Base-by-base conservation (phyloP, 2,797 vertebrate species). In the Limosa lapponica region DNA sequence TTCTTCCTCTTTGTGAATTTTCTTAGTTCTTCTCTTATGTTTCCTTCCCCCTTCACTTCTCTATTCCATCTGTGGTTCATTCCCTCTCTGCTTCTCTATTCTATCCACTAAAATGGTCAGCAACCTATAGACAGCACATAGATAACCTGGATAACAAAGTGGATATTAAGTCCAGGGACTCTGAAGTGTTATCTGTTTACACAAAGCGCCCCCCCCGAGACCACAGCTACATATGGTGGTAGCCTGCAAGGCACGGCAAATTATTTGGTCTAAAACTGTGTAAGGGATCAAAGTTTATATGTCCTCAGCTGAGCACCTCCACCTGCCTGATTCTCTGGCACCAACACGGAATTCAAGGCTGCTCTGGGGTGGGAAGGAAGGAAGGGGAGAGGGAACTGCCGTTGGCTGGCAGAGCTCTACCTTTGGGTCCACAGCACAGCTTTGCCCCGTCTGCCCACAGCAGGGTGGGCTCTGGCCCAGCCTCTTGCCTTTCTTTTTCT, bases 1-100 rank as follows among this genome's bases (percentile, higher is more conserved):
- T 94, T 58, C 77, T 95, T 94, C 95, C 92, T 69, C 90, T 93
- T 90, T 51, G 16, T 73, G 43, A 82, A 11, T 89, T 91, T 94
- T 93, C 64, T 70, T 89, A 61, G 88, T 94, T 83, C 65, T 95
- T 85, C 52, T 91, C 62, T 74, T 69, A 11, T 3, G 4, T 49
- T 75, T 72, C 67, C 73, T 87, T 90, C 71, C 83, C 37, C 69
- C 77, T 82, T 92, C 79, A 87, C 74, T 95, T 95, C 84, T 87
- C 52, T 73, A 14, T 93, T 94, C 34, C 13, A 10, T 88, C 46
- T 82, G 44, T 44, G 83, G 69, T 74, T 92, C 59, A 28, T 11
- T 84, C 27, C 22, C 57, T 90, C 59, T 69, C 57, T 84, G 12
- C 77, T 89, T 94, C 90, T 87, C 64, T 89, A 43, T 87, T 96